Evolutionary conservation across 2,888 invertebrate genomes (phyloP), one percentile per base, ranked within the genome.

Genomic region (Rhingia rostrata): DNA sequence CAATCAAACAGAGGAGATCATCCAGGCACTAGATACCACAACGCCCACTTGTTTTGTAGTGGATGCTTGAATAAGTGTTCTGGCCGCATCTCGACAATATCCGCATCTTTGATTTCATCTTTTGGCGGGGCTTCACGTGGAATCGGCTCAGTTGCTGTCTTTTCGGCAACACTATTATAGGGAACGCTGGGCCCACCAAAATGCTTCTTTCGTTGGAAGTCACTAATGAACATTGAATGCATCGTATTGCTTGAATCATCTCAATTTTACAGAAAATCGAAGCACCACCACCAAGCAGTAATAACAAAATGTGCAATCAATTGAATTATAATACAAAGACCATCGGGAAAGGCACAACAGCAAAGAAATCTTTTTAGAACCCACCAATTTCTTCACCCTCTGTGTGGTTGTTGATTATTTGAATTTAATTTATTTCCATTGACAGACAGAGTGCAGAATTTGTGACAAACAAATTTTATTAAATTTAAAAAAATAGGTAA

Each of bases 21-120:
- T 0, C n/a, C 12, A 0, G 4, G 3, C 12, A 43, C 99, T 90
- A 96, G 97, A 92, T 98, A 99, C 99, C 99, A 99, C 83, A 99
- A 93, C 9, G 98, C 98, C 99, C 99, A 99, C 81, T 94, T 95
- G 92, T 97, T 97, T 91, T 99, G 97, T 86, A 99, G 92, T 6
- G 98, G 98, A 92, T 99, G 98, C 92, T 98, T 98, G 84, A 95
- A 94, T 83, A 95, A 91, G 89, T 94, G 93, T 89, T 95, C 95
- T 0, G 94, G 94, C 47, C 94, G 89, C 77, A 91, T 89, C 54
- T 88, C 89, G 49, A 86, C 88, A 49, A 87, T 88, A 82, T 78
- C 86, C 32, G 87, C 87, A 43, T 89, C 87, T 85, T 86, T 87
- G 49, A 87, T 64, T 74, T 90, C 90, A 4, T 90, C 89, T 77